These are phyloP conservation scores for Lasioglossum marginatum DNA, from an alignment of 2,888 invertebrate genomes.

Conservation along the genomic window DNA sequence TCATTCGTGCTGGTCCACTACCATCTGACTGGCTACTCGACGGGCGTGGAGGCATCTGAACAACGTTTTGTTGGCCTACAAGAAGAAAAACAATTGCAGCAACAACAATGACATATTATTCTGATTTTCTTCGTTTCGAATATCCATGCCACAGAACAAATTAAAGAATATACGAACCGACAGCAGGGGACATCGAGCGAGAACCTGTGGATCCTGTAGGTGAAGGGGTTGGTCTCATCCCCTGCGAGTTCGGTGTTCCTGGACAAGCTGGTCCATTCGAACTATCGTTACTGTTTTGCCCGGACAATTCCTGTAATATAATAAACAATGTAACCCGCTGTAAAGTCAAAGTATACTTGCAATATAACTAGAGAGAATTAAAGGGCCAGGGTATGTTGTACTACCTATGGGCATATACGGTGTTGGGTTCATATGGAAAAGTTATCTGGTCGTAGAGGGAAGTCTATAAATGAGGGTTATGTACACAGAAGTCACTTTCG, in stretches of 20 bases:
- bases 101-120: background rate
- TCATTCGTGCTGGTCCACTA: conserved; percentile 88
- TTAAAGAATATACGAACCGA: conserved; percentile 89
- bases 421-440: background rate
- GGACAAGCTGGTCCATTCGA: conserved; percentile 89
- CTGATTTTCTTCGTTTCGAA: background rate
- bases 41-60: conserved; percentile 98
- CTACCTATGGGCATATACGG: background rate
- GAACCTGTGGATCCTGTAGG: conserved; percentile 97
- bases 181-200: conserved; percentile 99
- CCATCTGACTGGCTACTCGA: conserved; percentile 89
- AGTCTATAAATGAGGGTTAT: conserved; percentile 11
- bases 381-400: background rate
- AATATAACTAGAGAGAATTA: background rate
- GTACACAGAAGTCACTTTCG: conserved; percentile 6
- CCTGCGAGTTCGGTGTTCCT: conserved; percentile 90
- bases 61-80: conserved; percentile 95
- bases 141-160: background rate
- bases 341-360: background rate
- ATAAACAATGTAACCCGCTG: background rate
- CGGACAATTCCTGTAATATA: conserved; percentile 91
- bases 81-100: background rate
- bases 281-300: conserved; percentile 94
- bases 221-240: conserved; percentile 96
- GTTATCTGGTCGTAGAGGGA: background rate